Evolutionary conservation across 2,888 invertebrate species (phyloP).

Genomic region (Hylaea fasciaria): DNA sequence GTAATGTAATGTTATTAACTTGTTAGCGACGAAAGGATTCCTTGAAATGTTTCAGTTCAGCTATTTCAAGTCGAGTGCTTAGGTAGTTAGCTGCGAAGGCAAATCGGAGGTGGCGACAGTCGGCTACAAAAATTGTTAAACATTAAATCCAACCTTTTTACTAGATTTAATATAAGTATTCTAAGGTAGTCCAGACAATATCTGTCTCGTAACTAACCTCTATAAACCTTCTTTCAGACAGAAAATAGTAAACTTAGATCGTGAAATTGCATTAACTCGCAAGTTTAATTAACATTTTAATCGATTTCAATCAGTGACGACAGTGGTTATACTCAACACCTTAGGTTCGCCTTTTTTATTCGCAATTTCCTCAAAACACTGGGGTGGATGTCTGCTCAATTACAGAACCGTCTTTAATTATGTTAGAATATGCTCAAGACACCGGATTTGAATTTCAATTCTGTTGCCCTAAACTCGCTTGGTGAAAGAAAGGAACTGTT

Average conservation of each 20-base stretch:
- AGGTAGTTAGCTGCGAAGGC: not conserved
- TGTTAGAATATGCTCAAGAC: conserved; percentile 74
- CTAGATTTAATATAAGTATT: too few relatives aligned
- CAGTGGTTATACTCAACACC: not conserved
- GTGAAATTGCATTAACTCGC: too few relatives aligned
- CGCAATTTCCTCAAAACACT: conserved; percentile 53
- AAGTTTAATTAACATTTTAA: not conserved
- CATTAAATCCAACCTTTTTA: too few relatives aligned
- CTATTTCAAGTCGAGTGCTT: conserved; percentile 4
- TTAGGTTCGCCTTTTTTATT: conserved; percentile 20
- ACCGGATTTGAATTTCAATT: conserved; percentile 81
- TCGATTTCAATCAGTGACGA: conserved; percentile 5
- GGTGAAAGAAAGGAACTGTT: conserved; percentile 70
- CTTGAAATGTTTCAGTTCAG: conserved; percentile 2
- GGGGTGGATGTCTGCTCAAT: conserved; percentile 76
- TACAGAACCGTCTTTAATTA: conserved; percentile 75
- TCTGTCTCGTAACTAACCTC: too few relatives aligned
- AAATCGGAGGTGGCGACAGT: too few relatives aligned
- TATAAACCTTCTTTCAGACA: too few relatives aligned
- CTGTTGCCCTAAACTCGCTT: conserved; percentile 61
- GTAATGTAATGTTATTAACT: conserved; percentile 48
- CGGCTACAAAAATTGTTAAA: too few relatives aligned
- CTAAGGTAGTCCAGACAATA: too few relatives aligned
- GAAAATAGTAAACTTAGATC: too few relatives aligned
- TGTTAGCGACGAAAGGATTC: conserved; percentile 4